Evolutionary conservation across 2,113 vertebrate genomes (phyloP).

Genomic region (Aspiorhynchus laticeps): DNA sequence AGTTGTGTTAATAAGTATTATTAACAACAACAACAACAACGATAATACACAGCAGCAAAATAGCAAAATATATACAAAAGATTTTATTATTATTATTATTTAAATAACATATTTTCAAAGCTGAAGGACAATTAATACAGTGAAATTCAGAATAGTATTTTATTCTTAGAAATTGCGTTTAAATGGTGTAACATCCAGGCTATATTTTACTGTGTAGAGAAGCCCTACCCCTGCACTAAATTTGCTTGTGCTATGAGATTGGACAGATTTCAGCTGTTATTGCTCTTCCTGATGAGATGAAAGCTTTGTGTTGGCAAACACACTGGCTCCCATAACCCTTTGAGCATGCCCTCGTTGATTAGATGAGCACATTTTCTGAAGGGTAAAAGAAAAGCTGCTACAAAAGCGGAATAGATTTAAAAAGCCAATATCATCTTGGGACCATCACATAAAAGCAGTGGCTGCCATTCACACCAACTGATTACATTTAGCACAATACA

Average conservation of each 20-base stretch:
- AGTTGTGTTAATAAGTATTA: background rate
- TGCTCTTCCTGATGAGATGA: conserved; percentile 33
- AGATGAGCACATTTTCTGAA: background rate
- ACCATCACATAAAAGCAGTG: background rate
- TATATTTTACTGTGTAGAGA: background rate
- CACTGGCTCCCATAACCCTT: background rate
- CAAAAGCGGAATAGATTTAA: background rate
- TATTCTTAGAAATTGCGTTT: background rate
- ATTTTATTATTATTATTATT: too few relatives aligned
- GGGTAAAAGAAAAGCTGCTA: conserved; percentile 6
- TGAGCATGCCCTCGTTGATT: background rate
- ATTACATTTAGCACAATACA: background rate
- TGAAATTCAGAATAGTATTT: background rate
- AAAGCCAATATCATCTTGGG: background rate
- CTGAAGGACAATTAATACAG: background rate
- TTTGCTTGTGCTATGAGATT: background rate
- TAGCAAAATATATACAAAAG: too few relatives aligned
- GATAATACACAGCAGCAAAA: background rate
- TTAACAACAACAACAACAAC: background rate
- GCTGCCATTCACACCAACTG: background rate
- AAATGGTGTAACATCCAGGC: background rate
- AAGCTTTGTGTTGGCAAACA: conserved; percentile 37
- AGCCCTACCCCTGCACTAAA: background rate
- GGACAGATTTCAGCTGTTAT: conserved; percentile 27
- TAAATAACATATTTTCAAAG: too few relatives aligned